These are phyloP conservation scores for Hypanus sabinus DNA, from an alignment of 2,113 vertebrate species.

Conservation along the genomic window DNA sequence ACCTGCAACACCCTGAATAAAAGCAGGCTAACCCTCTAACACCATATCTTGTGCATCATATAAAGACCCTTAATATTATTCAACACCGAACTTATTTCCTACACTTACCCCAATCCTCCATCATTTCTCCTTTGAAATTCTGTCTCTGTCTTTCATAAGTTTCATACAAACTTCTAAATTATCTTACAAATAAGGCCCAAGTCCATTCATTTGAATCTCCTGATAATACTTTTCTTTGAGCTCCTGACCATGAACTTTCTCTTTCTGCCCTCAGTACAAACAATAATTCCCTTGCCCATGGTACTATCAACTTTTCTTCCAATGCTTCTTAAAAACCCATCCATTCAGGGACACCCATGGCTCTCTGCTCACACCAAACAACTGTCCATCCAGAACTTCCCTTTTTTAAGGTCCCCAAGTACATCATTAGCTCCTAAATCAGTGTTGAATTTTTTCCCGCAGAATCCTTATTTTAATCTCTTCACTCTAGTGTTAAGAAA, in stretches of 20 bases:
- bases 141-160: neutral
- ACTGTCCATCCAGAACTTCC: neutral
- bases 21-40: neutral
- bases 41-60: neutral
- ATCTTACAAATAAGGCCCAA: neutral
- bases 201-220: neutral
- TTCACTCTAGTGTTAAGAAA: neutral
- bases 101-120: neutral
- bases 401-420: neutral
- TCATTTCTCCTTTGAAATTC: neutral
- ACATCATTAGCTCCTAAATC: neutral
- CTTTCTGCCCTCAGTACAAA: neutral
- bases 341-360: neutral
- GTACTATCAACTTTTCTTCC: neutral
- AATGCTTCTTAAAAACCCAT: neutral
- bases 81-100: neutral
- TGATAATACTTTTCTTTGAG: neutral
- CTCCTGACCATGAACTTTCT: neutral
- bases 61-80: neutral
- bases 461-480: neutral
- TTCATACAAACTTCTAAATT: neutral
- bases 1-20: neutral
- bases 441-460: neutral
- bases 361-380: neutral
- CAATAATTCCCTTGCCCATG: neutral